phyloP scores from a whole-genome alignment of 2,888 invertebrate genomes.

The Stenodema calcarata region DNA sequence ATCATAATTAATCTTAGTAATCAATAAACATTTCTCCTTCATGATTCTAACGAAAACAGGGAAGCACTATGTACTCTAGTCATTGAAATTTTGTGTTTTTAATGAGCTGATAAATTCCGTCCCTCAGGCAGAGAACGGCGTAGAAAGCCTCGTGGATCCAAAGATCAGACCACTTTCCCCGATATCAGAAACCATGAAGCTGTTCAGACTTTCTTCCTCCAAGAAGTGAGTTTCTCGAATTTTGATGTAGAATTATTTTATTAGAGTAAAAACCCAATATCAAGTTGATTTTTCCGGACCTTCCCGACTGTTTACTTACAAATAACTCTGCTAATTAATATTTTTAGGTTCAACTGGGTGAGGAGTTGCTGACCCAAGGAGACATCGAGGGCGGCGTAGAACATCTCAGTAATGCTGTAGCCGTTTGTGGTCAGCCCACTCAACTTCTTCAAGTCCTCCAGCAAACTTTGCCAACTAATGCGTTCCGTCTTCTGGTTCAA shows the following conservation, averaged over 20 bases:
- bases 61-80: too few species aligned
- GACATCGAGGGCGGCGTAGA: slow-evolving; percentile 90
- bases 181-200: slow-evolving; percentile 92
- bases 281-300: not conserved
- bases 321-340: not conserved
- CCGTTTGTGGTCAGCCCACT: slow-evolving; percentile 93
- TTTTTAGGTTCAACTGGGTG: slow-evolving; percentile 86
- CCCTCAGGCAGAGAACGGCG: not conserved
- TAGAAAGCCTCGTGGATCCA: slow-evolving; percentile 49
- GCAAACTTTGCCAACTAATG: slow-evolving; percentile 93
- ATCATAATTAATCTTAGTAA: too few species aligned
- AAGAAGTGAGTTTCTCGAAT: slow-evolving; percentile 63
- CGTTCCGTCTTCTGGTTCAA: slow-evolving; percentile 87
- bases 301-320: too few species aligned
- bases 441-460: slow-evolving; percentile 88
- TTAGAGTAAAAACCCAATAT: not conserved
- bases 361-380: slow-evolving; percentile 85
- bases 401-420: slow-evolving; percentile 96
- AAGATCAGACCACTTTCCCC: slow-evolving; percentile 67
- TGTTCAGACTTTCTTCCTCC: slow-evolving; percentile 86
- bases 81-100: too few species aligned
- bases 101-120: too few species aligned
- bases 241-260: not conserved
- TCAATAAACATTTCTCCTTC: too few species aligned
- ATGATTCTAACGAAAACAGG: too few species aligned